A percentile compares a stretch with the other conserved stretches of the same genome.
These are phyloP conservation scores for Neoitamus cyanurus DNA, from an alignment of 2,888 invertebrate genomes.

Conservation along the genomic window DNA sequence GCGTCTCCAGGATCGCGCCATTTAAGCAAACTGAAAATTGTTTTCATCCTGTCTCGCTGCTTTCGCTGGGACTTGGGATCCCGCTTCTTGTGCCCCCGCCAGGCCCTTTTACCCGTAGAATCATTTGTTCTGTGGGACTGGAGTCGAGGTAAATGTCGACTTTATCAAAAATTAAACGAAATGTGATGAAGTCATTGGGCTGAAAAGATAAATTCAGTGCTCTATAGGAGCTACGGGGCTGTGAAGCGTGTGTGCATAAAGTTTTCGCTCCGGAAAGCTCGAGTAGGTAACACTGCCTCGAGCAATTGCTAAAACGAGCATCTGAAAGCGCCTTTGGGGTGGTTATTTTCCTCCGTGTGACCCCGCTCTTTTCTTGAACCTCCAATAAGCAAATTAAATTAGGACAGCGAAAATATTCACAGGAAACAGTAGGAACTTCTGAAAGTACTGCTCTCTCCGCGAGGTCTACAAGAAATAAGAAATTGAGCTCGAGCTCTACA, in stretches of 20 bases:
- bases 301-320: background rate
- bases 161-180: conserved; percentile 50
- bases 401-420: conserved; percentile 7
- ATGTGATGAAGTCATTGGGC: conserved; percentile 50
- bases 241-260: conserved; percentile 45
- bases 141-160: background rate
- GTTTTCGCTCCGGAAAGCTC: conserved; percentile 22
- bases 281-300: background rate
- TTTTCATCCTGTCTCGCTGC: background rate
- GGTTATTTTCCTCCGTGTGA: background rate
- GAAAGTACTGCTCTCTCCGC: background rate
- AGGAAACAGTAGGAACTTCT: background rate
- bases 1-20: background rate
- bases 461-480: background rate
- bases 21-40: conserved; percentile 14
- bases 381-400: conserved; percentile 33
- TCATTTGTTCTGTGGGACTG: background rate
- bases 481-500: background rate
- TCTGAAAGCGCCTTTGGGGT: background rate
- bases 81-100: background rate
- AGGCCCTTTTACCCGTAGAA: background rate
- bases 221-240: background rate
- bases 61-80: background rate
- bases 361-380: background rate
- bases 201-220: conserved; percentile 49